Evolutionary conservation across 2,113 vertebrate species (phyloP), one percentile per base, ranked within the genome.

Genomic region (Spermophilus dauricus): DNA sequence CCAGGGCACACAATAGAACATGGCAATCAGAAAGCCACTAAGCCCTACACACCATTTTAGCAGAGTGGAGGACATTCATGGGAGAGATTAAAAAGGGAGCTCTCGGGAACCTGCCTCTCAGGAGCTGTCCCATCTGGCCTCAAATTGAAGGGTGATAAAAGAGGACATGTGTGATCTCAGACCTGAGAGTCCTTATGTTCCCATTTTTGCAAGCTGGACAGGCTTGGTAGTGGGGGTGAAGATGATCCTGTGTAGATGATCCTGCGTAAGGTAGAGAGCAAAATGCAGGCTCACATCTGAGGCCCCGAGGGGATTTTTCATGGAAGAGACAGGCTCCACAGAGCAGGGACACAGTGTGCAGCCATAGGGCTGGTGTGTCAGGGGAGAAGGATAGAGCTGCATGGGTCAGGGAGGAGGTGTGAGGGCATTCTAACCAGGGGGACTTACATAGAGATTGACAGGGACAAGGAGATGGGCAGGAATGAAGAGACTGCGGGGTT

Each of bases 131-230:
- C 78, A 24, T 94, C 93, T n/a, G 32, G 39, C 56, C 69, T 94
- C 75, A 48, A 39, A 32, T n/a, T 84, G 32, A 87, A 97, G 56
- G 48, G 12, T 73, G 32, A 82, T 73, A 65, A 73, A 75, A 88
- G 65, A 87, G 22, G 45, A 76, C 17, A 20, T 1, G 17, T 48
- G 63, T 69, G 56, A 78, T 48, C 30, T 89, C 39, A 90, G 69
- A 56, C 24, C 42, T 0, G 0, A 53, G 75, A 24, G 37, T 83
- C 30, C 63, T 67, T 81, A 12, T 56, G 26, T 42, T 32, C 75
- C 39, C 70, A 14, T 53, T 86, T 78, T 63, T 90, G 45, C 22
- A 20, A 93, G 75, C 48, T 14, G 67, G 32, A 90, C 4, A 14
- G 10, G 32, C 30, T 53, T n/a, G 4, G n/a, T 18, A 14, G 16